phyloP scores from a whole-genome alignment of 2,888 invertebrate genomes.

The Drosophila demipolita region DNA sequence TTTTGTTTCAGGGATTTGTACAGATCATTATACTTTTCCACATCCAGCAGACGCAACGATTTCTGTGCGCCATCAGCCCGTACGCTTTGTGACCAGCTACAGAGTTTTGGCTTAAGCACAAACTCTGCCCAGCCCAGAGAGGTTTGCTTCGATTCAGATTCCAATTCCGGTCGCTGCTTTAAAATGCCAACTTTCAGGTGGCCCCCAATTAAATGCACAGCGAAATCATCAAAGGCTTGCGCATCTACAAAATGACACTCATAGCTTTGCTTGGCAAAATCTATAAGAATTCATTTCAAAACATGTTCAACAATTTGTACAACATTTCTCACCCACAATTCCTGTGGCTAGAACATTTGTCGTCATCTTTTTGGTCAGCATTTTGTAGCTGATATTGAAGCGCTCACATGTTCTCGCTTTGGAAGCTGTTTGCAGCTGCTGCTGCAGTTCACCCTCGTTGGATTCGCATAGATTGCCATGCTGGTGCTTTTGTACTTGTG shows the following conservation, averaged over 20 bases:
- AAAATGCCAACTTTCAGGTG: conserved; percentile 41
- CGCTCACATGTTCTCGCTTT: conserved; percentile 47
- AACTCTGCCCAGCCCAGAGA: conserved; percentile 73
- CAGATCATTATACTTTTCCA: conserved; percentile 89
- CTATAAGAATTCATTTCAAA: conserved; percentile 46
- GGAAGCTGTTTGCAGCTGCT: conserved; percentile 16
- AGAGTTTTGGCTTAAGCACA: conserved; percentile 86
- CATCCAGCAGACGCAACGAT: conserved; percentile 89
- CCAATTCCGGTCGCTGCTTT: conserved; percentile 6
- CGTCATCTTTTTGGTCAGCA: conserved; percentile 72
- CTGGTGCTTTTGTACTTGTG: conserved; percentile 52
- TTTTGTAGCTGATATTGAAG: conserved; percentile 68
- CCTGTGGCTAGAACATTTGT: conserved; percentile 65
- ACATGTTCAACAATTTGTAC: background rate
- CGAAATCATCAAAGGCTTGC: conserved; percentile 64
- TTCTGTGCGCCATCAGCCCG: conserved; percentile 24
- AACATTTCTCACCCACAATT: conserved; percentile 65
- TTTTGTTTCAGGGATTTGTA: conserved; percentile 92
- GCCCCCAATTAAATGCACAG: conserved; percentile 45
- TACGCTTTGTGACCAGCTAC: conserved; percentile 71
- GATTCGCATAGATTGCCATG: conserved; percentile 55
- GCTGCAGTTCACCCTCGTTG: conserved; percentile 39
- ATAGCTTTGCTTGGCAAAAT: conserved; percentile 67
- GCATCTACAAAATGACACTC: conserved; percentile 66
- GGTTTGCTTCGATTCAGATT: conserved; percentile 13